Evolutionary conservation across 2,797 vertebrate genomes (phyloP), one percentile per base, ranked within the genome.

Genomic region (Peromyscus aztecus): DNA sequence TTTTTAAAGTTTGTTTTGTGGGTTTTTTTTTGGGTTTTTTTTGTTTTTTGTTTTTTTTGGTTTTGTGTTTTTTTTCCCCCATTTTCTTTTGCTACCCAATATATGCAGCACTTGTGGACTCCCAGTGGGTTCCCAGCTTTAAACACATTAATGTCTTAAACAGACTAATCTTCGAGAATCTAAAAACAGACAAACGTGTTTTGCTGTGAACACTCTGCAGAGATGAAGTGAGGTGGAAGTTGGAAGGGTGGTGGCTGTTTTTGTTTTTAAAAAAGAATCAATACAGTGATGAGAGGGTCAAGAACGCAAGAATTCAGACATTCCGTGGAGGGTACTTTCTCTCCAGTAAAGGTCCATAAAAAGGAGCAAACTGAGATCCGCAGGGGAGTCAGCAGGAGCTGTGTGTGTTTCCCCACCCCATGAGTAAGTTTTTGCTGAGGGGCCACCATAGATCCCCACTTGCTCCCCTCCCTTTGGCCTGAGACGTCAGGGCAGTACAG

Each of bases 391-490:
- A 98, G 98, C 98, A 98, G 98, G 98, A 98, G 98, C 98, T 97
- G 88, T 94, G 78, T 43, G 40, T 95, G 97, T 97, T 96, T 89
- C 94, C 98, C 94, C 90, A 13, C 96, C 96, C 97, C 95, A 81
- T 95, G 92, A 84, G 96, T 71, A 91, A 96, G 97, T 98, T 95
- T 98, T 97, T 98, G 98, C 98, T 95, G 98, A 98, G 98, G 97
- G 97, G 98, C 97, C 97, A 95, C 97, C 97, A 98, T 97, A 97
- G 98, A 98, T 98, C 98, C 98, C 97, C 90, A 21, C 98, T 98
- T 93, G 97, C 97, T 97, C 97, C 97, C 98, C 98, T 99, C 98
- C 98, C 98, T 98, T 98, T 98, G 99, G 98, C 99, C 98, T 98
- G 98, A 98, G 98, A 97, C 0, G 97, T 67, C 98, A 97, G 98